phyloP scores from a whole-genome alignment of 2,888 invertebrate genomes.

The Plagiodera versicolora region DNA sequence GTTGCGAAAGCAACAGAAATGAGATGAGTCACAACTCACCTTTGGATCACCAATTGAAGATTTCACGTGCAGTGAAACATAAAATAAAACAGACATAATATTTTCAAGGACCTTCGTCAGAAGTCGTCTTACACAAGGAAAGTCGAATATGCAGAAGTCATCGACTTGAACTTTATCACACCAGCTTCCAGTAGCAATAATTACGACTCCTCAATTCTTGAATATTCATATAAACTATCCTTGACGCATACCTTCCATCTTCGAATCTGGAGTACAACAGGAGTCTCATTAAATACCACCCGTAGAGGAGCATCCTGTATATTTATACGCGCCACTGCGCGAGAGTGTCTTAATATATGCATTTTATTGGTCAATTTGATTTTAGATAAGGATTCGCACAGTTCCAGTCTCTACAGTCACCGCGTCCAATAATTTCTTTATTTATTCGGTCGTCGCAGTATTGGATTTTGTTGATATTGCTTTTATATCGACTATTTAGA shows the following conservation, averaged over 20 bases:
- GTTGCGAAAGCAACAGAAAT: no score
- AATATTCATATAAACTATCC: not conserved
- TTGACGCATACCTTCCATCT: not conserved
- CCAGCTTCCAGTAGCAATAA: no score
- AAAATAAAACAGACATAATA: no score
- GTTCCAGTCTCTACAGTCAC: slow-evolving; percentile 18
- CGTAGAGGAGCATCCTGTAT: slow-evolving; percentile 24
- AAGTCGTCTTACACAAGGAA: no score
- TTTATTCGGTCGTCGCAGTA: slow-evolving; percentile 17
- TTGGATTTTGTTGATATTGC: slow-evolving; percentile 1
- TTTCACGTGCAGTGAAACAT: no score
- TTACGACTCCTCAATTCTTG: no score
- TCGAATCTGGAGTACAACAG: slow-evolving; percentile 22
- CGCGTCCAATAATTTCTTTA: slow-evolving; percentile 23
- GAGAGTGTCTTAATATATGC: slow-evolving; percentile 37
- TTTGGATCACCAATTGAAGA: no score
- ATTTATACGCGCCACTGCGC: slow-evolving; percentile 27
- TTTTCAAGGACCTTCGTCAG: no score
- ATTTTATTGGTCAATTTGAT: slow-evolving; percentile 35
- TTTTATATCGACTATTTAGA: slow-evolving; percentile 1
- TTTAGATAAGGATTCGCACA: slow-evolving; percentile 25
- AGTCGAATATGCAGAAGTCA: no score
- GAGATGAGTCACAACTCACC: no score
- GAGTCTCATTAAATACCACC: slow-evolving; percentile 18
- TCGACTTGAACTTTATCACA: no score